phyloP scores from a whole-genome alignment of 2,113 vertebrate species.

The Chauna torquata region DNA sequence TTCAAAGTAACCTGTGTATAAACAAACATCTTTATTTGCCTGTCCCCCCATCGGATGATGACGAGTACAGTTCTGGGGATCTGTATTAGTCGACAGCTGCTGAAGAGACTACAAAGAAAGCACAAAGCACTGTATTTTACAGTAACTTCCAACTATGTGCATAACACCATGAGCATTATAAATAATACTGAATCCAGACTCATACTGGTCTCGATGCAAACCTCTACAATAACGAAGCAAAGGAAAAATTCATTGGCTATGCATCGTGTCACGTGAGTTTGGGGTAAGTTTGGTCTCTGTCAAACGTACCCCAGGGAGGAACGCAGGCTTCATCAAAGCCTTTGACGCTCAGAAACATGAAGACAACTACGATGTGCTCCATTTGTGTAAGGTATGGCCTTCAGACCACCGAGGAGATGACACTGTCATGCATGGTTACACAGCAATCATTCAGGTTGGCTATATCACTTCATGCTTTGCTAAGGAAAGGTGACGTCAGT shows the following conservation, averaged over 20 bases:
- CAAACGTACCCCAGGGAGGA: not conserved
- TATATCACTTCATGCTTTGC: not conserved
- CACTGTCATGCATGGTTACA: not conserved
- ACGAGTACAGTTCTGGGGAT: not conserved
- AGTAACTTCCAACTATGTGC: not conserved
- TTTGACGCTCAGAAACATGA: not conserved
- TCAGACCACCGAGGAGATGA: not conserved
- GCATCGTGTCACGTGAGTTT: not conserved
- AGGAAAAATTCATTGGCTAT: not conserved
- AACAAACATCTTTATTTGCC: not conserved
- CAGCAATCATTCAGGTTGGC: not conserved
- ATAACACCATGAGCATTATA: not conserved
- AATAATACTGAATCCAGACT: not conserved
- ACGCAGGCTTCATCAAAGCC: not conserved
- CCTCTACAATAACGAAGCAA: not conserved
- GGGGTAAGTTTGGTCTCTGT: not conserved
- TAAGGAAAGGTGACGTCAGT: not conserved
- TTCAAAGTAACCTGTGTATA: not conserved
- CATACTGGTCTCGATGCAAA: not conserved
- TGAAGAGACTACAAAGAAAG: not conserved
- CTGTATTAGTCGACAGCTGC: not conserved
- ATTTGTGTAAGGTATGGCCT: not conserved
- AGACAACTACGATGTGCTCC: not conserved
- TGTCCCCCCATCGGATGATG: not conserved
- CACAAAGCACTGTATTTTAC: not conserved